Base-by-base conservation (phyloP, 2,888 invertebrate species). In the Odontocerum albicorne region DNA sequence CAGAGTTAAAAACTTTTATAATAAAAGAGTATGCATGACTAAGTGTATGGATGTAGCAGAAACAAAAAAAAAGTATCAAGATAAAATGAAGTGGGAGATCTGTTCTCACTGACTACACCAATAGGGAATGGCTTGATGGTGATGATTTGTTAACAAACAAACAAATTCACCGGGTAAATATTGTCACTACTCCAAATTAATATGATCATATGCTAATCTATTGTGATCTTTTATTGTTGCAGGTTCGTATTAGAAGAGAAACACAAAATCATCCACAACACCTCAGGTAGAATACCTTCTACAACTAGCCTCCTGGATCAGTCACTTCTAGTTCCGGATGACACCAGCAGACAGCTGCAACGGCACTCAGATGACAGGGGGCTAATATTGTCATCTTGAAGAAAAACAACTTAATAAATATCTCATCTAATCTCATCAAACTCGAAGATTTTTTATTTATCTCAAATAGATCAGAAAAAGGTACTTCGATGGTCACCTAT, bases 401-500 rank as follows among this genome's bases (percentile, higher is more conserved):
- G 19, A 32, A 22, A 15, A 15, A 17, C 45, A 45, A 15, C n/a
- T 8, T 17, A 12, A 32, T 32, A 19, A 31, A 33, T 33, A 40
- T 8, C 4, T 13, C 16, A 19, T 31, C 12, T 8, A 22, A 46
- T 46, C 35, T 10, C 8, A 17, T 36, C n/a, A 38, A 12, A 22
- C 2, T 31, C 12, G 6, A 31, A 19, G 17, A 12, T 42, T 13
- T 36, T 13, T 12, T 22, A 10, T 16, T 16, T 20, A 12, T 43
- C 27, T 12, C 17, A 6, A 10, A 22, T 45, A 27, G 32, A 27
- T 22, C 13, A 16, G 2, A 4, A 54, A 4, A 51, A 45, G 49
- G 40, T 27, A 39, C 64, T 75, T 76, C 77, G 76, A 78, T 77
- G 77, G 71, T 72, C 71, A 65, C 68, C 68, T 66, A 64, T 64